Base-by-base conservation (phyloP, 1,140 invertebrate species). In the Euwallacea similis region DNA sequence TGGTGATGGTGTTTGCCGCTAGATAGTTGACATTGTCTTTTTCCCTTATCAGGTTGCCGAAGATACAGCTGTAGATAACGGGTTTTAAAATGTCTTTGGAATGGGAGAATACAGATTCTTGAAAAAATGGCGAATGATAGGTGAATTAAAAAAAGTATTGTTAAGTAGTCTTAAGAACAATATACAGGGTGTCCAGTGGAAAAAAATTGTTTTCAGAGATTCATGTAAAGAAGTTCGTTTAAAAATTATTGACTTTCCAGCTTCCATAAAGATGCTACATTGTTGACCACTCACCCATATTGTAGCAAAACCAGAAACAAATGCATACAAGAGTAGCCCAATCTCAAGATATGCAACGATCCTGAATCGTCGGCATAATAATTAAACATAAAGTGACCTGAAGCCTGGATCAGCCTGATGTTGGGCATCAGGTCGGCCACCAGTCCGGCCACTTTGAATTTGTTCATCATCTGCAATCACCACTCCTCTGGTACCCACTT, bases 341-440 rank as follows among this genome's bases (percentile, higher is more conserved):
- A 86, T 9, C 88, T 82, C 0, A 90, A 75, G 2, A 88, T 81
- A 41, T 82, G 79, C 2, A 86, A 80, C 75, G 85, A 84, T 10
- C 85, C 82, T 53, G 80, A 78, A 76, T 85, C 84, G 44, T 87
- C 86, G 81, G 77, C 71, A 80, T 91, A 87, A 77, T 93, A 93
- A 80, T 91, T 91, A 78, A 93, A 89, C 79, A 93, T 84, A 76
- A 91, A 93, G 72, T 92, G 89, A 10, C 91, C 91, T 8, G 86
- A 86, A 7, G 85, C 82, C 80, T 92, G 89, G 88, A 93, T 92
- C 44, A 93, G 78, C 73, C 87, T 86, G 74, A 94, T 92, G 73
- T 93, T 92, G 41, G 91, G 91, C 88, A 92, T 88, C 69, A 93
- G 82, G 80, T 93, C 91, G 76, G 90, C 88, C 82, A 93, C 91